phyloP scores from a whole-genome alignment of 2,888 invertebrate species.

The Strigamia transsilvanica region DNA sequence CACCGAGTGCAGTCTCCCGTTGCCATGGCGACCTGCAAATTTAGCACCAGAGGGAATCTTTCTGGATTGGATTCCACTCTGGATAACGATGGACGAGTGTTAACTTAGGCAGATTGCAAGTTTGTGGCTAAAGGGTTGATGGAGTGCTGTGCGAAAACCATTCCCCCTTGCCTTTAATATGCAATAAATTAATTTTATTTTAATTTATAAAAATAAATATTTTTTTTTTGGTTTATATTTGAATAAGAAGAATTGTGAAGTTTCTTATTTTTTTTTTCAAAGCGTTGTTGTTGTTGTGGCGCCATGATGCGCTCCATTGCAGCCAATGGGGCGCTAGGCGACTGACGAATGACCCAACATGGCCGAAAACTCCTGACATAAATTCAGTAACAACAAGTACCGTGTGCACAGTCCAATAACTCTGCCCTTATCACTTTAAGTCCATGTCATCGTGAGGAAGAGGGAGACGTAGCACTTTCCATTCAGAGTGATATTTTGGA shows the following conservation, averaged over 20 bases:
- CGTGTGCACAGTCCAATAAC: conserved; percentile 41
- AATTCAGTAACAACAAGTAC: conserved; percentile 37
- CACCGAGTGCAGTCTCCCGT: conserved; percentile 23
- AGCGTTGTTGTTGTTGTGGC: conserved; percentile 25
- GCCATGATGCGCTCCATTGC: conserved; percentile 38
- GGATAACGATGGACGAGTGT: conserved; percentile 38
- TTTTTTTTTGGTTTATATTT: neutral
- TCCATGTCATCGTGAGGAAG: conserved; percentile 27
- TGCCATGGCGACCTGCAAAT: conserved; percentile 38
- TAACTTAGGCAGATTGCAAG: conserved; percentile 42
- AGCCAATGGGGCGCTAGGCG: conserved; percentile 29
- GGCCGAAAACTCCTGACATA: conserved; percentile 34
- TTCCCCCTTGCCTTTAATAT: neutral
- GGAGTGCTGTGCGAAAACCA: neutral
- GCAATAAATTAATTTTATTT: neutral
- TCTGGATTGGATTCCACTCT: conserved; percentile 37
- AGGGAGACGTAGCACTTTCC: conserved; percentile 12
- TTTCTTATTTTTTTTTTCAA: neutral
- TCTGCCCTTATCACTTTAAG: conserved; percentile 36
- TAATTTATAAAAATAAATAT: neutral
- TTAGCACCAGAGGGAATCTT: conserved; percentile 42
- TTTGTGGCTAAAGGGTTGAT: conserved; percentile 42
- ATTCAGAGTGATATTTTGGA: conserved; percentile 37
- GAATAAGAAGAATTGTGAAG: neutral
- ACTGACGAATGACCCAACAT: conserved; percentile 42